A percentile compares a stretch with the other conserved stretches of the same genome.
phyloP scores from a whole-genome alignment of 2,888 invertebrate genomes.

The Choristoneura rosaceana region DNA sequence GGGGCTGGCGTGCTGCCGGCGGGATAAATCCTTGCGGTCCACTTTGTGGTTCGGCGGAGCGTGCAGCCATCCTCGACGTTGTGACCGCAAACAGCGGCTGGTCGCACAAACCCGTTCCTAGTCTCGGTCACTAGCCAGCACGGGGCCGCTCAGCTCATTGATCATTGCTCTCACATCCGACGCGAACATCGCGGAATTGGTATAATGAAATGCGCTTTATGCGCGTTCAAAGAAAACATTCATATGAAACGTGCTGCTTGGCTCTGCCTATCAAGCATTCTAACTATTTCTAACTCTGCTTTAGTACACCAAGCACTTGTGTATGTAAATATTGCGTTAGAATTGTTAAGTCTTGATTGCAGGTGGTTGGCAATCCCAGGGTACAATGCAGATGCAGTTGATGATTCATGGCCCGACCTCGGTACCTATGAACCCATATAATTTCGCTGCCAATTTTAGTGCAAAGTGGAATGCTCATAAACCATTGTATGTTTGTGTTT shows the following conservation, averaged over 20 bases:
- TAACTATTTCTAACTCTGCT: background rate
- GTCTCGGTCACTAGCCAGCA: conserved; percentile 44
- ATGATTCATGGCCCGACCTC: conserved; percentile 60
- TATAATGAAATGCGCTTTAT: conserved; percentile 52
- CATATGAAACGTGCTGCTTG: conserved; percentile 36
- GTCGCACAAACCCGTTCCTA: conserved; percentile 72
- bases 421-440: conserved; percentile 51
- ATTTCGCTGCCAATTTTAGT: conserved; percentile 68
- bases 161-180: conserved; percentile 55
- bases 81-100: conserved; percentile 75
- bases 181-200: conserved; percentile 50
- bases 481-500: conserved; percentile 48
- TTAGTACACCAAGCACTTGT: background rate
- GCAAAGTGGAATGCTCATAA: conserved; percentile 67
- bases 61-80: conserved; percentile 65
- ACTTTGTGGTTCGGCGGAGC: conserved; percentile 73
- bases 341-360: conserved; percentile 39
- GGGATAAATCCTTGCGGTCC: conserved; percentile 60
- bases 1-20: conserved; percentile 44
- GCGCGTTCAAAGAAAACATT: conserved; percentile 48
- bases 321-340: conserved; percentile 2
- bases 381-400: conserved; percentile 44
- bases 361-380: conserved; percentile 26
- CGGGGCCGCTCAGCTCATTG: conserved; percentile 49
- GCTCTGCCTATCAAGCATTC: conserved; percentile 10